Percentiles rank a stretch among this genome's conserved stretches.
These are phyloP conservation scores for Aldabrachelys gigantea DNA, from an alignment of 2,113 vertebrate species.

Conservation along the genomic window DNA sequence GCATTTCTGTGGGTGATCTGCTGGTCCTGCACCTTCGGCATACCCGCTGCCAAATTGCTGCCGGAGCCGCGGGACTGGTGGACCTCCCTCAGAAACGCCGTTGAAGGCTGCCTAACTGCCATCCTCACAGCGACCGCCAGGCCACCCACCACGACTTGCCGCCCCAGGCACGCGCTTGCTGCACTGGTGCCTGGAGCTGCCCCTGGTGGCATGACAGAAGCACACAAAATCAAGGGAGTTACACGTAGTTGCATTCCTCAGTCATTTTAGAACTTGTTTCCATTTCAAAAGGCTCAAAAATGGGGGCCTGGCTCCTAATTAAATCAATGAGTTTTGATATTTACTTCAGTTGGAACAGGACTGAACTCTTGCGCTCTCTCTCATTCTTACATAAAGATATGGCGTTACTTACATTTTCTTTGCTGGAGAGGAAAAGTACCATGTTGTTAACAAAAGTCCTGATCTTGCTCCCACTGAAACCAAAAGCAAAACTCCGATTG, in stretches of 20 bases:
- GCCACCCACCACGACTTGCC: no score
- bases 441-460: not conserved
- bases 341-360: not conserved
- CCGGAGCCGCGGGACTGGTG: no score
- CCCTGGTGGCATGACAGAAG: accelerated
- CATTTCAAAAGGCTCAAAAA: not conserved
- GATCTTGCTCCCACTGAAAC: not conserved
- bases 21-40: no score
- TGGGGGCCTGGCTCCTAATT: not conserved
- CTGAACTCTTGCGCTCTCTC: not conserved
- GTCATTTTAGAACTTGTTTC: not conserved
- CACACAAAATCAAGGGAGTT: not conserved
- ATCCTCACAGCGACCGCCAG: no score
- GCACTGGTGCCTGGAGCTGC: no score
- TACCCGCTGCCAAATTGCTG: no score
- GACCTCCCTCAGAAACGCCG: no score
- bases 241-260: not conserved
- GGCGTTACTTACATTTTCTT: not conserved
- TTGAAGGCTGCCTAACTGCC: no score
- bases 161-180: no score
- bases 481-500: not conserved
- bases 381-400: not conserved
- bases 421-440: accelerated
- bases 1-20: no score
- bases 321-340: not conserved